A percentile compares a stretch with the other conserved stretches of the same genome.
Evolutionary conservation across 2,797 vertebrate species (phyloP).

Genomic region (Xenops minutus): DNA sequence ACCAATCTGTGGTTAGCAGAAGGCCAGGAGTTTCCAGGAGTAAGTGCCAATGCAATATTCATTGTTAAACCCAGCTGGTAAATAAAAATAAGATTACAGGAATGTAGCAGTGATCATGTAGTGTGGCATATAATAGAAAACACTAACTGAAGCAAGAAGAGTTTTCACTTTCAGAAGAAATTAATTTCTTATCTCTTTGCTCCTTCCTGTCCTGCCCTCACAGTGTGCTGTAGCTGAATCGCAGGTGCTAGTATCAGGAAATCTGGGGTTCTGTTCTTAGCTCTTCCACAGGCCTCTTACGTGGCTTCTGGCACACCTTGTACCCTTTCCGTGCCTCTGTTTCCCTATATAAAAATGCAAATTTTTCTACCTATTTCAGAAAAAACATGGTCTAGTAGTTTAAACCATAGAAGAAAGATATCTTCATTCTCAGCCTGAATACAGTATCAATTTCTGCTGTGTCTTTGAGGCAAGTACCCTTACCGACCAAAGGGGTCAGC

Average conservation of each 20-base stretch:
- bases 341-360: slow-evolving; percentile 44
- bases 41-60: background rate
- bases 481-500: background rate
- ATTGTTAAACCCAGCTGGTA: background rate
- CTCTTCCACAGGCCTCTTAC: background rate
- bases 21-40: background rate
- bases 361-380: slow-evolving; percentile 51
- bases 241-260: slow-evolving; percentile 8
- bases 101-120: background rate
- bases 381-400: slow-evolving; percentile 9
- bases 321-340: background rate
- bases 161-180: slow-evolving; percentile 30
- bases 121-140: background rate
- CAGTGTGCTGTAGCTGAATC: background rate
- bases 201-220: background rate
- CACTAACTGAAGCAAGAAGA: background rate
- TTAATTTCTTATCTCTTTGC: background rate
- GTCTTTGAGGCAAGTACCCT: background rate
- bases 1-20: background rate
- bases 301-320: slow-evolving; percentile 6
- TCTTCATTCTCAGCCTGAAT: slow-evolving; percentile 2
- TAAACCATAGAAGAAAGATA: slow-evolving; percentile 8
- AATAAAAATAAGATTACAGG: background rate
- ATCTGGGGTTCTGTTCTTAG: slow-evolving; percentile 5
- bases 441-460: background rate